Evolutionary conservation across 1,140 invertebrate genomes (phyloP), one percentile per base, ranked within the genome.

Genomic region (Holotrichia oblita): DNA sequence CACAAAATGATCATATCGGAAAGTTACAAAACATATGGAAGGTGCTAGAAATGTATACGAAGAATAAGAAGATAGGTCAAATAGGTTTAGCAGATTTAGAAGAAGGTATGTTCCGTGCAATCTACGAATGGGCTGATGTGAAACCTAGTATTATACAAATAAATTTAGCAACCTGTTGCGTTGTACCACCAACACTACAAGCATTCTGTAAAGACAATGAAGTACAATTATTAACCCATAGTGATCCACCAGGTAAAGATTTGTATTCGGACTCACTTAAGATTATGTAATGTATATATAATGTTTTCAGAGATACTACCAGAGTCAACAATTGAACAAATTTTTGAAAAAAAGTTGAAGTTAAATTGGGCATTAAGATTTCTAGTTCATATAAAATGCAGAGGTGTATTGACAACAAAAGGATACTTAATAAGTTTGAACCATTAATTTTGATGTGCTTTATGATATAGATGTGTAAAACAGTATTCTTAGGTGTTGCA

Each of bases 81-180:
- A 88, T 98, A 80, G 97, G 97, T 17, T 91, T 99, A 10, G 93
- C 95, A 61, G 97, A 99, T 88, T 89, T 98, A n/a, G 94, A 96
- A 82, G 94, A 94, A 41, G 89, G 90, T 4, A 90, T 92, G 34
- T 93, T 99, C 73, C 91, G 93, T 44, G 88, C 93, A 78, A 87
- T 99, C 0, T 93, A 95, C 87, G 89, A 93, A 14, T 93, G 91
- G 89, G 93, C 95, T n/a, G 89, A 90, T 80, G 93, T 97, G 0
- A 96, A 96, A 83, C 98, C 98, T 17, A 92, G 91, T 80, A 97
- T 98, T 78, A 93, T 98, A 80, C 98, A 99, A 89, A 97, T 99
- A 79, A 99, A 98, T 89, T 90, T 99, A 73, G 93, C 96, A 0
- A 94, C 94, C 3, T 99, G 98, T 87, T 99, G 98, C 89, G 94